phyloP scores from a whole-genome alignment of 1,140 invertebrate genomes.

The Leptopilina boulardi region DNA sequence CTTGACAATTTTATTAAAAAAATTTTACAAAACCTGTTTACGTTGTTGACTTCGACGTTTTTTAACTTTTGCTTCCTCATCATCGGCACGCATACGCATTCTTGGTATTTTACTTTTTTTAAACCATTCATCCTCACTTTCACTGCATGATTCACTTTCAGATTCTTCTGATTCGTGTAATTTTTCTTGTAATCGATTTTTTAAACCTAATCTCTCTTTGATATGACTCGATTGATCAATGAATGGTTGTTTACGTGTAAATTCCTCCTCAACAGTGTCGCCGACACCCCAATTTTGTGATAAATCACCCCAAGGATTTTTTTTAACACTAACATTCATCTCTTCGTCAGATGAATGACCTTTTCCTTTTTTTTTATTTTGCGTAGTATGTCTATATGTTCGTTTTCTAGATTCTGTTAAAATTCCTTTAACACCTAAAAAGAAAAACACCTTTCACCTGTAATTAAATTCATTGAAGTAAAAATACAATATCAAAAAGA shows the following conservation, averaged over 20 bases:
- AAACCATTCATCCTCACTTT: constrained; percentile 77
- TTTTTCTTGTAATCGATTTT: constrained; percentile 13
- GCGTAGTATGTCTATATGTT: constrained; percentile 63
- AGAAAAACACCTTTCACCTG: too few species aligned
- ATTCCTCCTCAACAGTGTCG: constrained; percentile 78
- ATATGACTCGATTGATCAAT: constrained; percentile 49
- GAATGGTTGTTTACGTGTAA: constrained; percentile 58
- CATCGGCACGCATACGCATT: constrained; percentile 93
- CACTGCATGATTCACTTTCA: constrained; percentile 70
- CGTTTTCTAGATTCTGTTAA: constrained; percentile 77
- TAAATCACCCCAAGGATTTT: constrained; percentile 86
- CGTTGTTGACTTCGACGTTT: constrained; percentile 62
- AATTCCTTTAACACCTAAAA: constrained; percentile 75
- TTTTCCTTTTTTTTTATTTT: constrained; percentile 46
- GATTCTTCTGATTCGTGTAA: constrained; percentile 43
- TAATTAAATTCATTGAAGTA: too few species aligned
- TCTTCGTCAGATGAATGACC: constrained; percentile 63
- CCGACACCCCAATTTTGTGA: constrained; percentile 82
- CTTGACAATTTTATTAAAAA: constrained; percentile 35
- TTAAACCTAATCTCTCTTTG: constrained; percentile 71
- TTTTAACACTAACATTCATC: constrained; percentile 59
- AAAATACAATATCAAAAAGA: neutral
- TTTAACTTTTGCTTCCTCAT: constrained; percentile 83
- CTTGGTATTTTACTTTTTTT: constrained; percentile 81
- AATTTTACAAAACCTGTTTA: constrained; percentile 46